Base-by-base conservation (phyloP, 2,888 invertebrate species). In the Ctenicera cuprea region DNA sequence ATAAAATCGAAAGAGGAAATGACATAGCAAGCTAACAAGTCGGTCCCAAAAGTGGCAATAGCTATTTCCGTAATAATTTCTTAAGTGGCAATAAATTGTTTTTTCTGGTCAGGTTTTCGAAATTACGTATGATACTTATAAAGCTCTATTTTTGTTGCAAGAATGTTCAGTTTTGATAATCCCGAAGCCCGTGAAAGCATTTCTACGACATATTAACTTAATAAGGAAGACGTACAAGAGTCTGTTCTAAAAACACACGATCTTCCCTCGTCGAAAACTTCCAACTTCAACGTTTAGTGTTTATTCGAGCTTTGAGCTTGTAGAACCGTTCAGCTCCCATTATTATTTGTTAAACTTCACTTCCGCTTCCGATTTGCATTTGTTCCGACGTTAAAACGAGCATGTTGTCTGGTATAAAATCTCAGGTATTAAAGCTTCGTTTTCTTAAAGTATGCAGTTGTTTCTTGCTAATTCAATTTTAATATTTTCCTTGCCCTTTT, bases 391-490 rank as follows among this genome's bases (percentile, higher is more conserved):
- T 41, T 41, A 41, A 41, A 41, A 50, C 1, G 11, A 22, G 1
- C 3, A 54, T 54, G 54, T 14, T 54, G 7, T 14, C 14, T 14
- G 18, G n/a, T 16, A 26, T 54, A 30, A 54, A n/a, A 54, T 54
- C 26, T 54, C 26, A 54, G 54, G 54, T 54, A 54, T 20, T 14
- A 50, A 50, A 14, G 3, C 12, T 16, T 26, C 30, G 18, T 9
- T 3, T 50, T 50, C 16, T 50, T 5, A 50, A 50, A 50, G 18
- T 18, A 45, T 16, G 16, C 16, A 18, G 50, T 26, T 14, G 54
- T 22, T 26, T 26, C 26, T n/a, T 54, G 48, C 30, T 54, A 54
- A 54, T 26, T 54, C 20, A 50, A 54, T 26, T 54, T 54, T 16
- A 54, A 48, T 48, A 48, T 20, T 48, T 48, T 9, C n/a, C 14